Base-by-base conservation (phyloP, 1,140 invertebrate genomes). In the Rhagoletis zephyria region DNA sequence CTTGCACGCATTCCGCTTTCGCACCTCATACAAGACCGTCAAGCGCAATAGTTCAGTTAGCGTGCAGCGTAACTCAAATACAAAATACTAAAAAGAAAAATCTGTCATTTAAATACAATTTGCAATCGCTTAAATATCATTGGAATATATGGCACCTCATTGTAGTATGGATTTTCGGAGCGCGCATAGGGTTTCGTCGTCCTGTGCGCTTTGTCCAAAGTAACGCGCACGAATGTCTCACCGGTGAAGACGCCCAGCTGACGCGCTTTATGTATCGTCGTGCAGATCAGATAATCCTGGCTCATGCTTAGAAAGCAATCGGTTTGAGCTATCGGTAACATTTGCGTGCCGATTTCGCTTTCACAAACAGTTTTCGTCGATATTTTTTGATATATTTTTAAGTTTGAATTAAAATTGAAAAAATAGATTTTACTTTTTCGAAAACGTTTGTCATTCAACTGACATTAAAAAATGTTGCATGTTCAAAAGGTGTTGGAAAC, bases 11-110 rank as follows among this genome's bases (percentile, higher is more conserved):
- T 90, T 70, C 90, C 93, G 45, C 92, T 93, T 90, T 93, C 94
- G 90, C 92, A 95, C 93, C 91, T 93, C 90, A 85, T 94, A 91
- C 51, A 89, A 90, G 6, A 94, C 91, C 19, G 92, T 92, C 56
- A 92, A 89, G 3, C 94, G 92, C 12, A 94, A 93, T 88, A 91
- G 94, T 91, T 93, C 90, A 1, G 91, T 88, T 1, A 94, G 88
- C 9, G 91, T 92, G 91, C 95, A 95, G 88, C 94, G 94, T 88
- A 95, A 95, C 89, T 96, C 95, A 91, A 96, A 96, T 0, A 96
- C 95, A 91, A 96, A 96, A 91, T 96, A 96, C 95, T 96, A 94
- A 90, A 60, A 87, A 56, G 45, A 70, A 61, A 1, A 10, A n/a
- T 16, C 85, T 30, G 4, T 1, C 3, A 42, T n/a, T 3, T 40